Evolutionary conservation across 2,113 vertebrate species (phyloP).

Genomic region (Vulpes lagopus): DNA sequence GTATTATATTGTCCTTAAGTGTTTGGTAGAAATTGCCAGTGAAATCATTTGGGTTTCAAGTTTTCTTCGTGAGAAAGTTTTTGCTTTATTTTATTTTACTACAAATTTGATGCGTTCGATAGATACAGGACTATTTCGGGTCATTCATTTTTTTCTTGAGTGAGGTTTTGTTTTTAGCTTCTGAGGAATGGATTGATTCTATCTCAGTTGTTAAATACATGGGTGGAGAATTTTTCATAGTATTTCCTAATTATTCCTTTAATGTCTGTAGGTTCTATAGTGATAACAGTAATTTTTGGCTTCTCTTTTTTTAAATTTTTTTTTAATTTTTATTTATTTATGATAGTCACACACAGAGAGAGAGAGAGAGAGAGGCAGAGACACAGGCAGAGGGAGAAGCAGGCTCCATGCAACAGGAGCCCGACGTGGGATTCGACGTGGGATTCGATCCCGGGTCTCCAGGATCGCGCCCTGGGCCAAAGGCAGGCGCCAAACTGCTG

Average conservation of each 20-base stretch:
- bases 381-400: no score
- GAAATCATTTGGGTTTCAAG: neutral
- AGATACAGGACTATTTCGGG: neutral
- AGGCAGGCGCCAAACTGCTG: no score
- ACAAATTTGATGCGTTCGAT: neutral
- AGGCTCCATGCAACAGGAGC: no score
- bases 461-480: no score
- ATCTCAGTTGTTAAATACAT: neutral
- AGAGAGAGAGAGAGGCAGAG: no score
- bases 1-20: neutral
- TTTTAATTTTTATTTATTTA: no score
- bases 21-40: neutral
- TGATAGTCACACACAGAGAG: no score
- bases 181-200: neutral
- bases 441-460: no score
- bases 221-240: neutral
- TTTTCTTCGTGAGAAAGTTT: neutral
- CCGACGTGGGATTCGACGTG: no score
- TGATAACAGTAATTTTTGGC: neutral
- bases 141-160: neutral
- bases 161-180: neutral
- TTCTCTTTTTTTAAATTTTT: neutral
- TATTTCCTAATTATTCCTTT: neutral
- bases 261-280: neutral
- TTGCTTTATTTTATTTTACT: neutral